These are phyloP conservation scores for Cyanistes caeruleus DNA, from an alignment of 2,113 vertebrate species.

Conservation along the genomic window DNA sequence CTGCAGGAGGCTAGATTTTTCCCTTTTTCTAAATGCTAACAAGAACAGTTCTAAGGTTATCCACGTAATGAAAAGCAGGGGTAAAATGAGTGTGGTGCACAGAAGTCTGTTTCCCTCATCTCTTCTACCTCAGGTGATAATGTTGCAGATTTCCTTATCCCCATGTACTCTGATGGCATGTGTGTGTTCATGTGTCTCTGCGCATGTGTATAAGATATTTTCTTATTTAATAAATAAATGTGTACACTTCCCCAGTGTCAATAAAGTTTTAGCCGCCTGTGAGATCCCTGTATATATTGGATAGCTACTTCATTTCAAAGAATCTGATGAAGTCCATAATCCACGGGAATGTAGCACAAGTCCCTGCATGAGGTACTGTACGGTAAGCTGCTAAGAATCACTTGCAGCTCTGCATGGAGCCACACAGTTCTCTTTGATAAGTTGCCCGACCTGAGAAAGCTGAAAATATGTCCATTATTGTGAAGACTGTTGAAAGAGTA, in stretches of 20 bases:
- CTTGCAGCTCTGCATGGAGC: constrained; percentile 67
- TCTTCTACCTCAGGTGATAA: constrained; percentile 39
- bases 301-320: constrained; percentile 63
- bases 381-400: constrained; percentile 61
- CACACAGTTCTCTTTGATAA: constrained; percentile 64
- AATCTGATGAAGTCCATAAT: constrained; percentile 58
- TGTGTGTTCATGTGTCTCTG: not conserved
- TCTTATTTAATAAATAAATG: constrained; percentile 48
- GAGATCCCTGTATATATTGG: constrained; percentile 5
- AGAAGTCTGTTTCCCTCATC: not conserved
- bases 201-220: not conserved
- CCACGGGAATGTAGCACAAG: constrained; percentile 49
- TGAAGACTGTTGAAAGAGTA: constrained; percentile 28
- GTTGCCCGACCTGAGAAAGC: constrained; percentile 51
- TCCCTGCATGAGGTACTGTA: constrained; percentile 41
- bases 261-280: constrained; percentile 36
- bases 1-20: constrained; percentile 45
- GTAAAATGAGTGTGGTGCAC: constrained; percentile 44
- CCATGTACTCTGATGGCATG: not conserved
- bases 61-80: constrained; percentile 59
- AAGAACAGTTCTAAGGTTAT: constrained; percentile 67
- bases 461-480: constrained; percentile 68
- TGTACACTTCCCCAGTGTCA: constrained; percentile 17
- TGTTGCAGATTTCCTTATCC: constrained; percentile 16
- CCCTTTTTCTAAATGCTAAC: constrained; percentile 65